Conservation (phyloP, 2,113 vertebrate species). For the Ceyx margarethae region DNA sequence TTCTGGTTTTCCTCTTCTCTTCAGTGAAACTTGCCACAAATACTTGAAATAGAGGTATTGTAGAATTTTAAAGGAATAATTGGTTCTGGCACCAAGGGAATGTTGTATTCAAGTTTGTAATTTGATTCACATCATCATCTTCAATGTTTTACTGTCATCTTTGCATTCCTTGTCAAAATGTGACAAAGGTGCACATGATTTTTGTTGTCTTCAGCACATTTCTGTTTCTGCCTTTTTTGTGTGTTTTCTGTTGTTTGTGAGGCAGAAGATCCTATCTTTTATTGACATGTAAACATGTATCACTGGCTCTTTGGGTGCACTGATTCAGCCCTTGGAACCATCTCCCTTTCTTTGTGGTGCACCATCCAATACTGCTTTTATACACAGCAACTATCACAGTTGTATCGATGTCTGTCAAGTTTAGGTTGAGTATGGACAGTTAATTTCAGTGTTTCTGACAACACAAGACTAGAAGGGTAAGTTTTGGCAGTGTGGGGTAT, state of each 20-base stretch:
- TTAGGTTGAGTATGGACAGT: background rate
- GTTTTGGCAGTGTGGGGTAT: background rate
- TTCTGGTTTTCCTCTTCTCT: background rate
- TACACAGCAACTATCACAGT: background rate
- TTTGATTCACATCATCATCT: background rate
- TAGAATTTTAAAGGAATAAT: background rate
- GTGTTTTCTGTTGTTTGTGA: background rate
- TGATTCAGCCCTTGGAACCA: background rate
- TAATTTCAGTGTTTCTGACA: background rate
- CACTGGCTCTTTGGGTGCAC: background rate
- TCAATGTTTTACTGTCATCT: background rate
- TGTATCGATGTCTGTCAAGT: background rate
- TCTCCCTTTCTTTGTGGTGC: background rate
- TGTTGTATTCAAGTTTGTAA: background rate
- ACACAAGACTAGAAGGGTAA: background rate
- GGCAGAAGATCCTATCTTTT: background rate
- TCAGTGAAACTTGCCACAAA: background rate
- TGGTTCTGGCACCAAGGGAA: background rate
- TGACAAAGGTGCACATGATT: background rate
- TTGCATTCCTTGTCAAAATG: slow-evolving; percentile 5
- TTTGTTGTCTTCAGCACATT: background rate
- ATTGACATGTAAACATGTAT: background rate
- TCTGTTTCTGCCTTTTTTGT: background rate
- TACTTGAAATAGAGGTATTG: background rate
- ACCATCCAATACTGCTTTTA: background rate